phyloP scores from a whole-genome alignment of 2,113 vertebrate genomes.

The Gymnarchus niloticus region DNA sequence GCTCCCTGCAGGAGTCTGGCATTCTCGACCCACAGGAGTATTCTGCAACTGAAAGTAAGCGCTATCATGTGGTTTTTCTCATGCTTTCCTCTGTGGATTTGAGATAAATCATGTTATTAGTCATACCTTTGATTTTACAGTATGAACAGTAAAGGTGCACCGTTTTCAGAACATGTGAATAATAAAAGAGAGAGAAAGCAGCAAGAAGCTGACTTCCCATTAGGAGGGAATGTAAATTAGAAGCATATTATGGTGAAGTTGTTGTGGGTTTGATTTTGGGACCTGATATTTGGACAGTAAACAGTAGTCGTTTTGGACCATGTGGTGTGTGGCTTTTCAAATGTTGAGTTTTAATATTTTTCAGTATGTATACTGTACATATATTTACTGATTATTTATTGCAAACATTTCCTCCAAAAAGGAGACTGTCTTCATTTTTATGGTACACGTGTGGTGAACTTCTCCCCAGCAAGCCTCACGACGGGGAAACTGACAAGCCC shows the following conservation, averaged over 20 bases:
- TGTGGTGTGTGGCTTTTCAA: not conserved
- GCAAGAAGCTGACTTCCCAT: not conserved
- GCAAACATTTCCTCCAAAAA: not conserved
- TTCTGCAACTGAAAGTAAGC: slow-evolving; percentile 81
- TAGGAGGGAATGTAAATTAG: not conserved
- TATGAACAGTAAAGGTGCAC: no score
- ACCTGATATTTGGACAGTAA: not conserved
- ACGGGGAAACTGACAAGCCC: no score
- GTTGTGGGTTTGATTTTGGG: not conserved
- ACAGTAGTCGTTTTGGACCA: not conserved
- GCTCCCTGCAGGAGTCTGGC: slow-evolving; percentile 93
- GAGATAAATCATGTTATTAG: no score
- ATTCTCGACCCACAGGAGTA: slow-evolving; percentile 88
- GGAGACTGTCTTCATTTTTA: not conserved
- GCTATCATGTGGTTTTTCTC: not conserved
- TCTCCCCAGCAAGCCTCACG: not conserved
- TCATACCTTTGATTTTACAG: no score
- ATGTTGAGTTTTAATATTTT: not conserved
- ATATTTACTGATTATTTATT: no score
- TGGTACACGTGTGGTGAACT: not conserved
- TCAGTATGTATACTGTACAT: not conserved
- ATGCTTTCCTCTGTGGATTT: no score
- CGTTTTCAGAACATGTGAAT: no score
- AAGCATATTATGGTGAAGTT: not conserved
- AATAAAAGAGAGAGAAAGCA: not conserved